A percentile compares a stretch with the other conserved stretches of the same genome.
Evolutionary conservation across 2,113 vertebrate species (phyloP).

Genomic region (Thinocorus orbignyianus): DNA sequence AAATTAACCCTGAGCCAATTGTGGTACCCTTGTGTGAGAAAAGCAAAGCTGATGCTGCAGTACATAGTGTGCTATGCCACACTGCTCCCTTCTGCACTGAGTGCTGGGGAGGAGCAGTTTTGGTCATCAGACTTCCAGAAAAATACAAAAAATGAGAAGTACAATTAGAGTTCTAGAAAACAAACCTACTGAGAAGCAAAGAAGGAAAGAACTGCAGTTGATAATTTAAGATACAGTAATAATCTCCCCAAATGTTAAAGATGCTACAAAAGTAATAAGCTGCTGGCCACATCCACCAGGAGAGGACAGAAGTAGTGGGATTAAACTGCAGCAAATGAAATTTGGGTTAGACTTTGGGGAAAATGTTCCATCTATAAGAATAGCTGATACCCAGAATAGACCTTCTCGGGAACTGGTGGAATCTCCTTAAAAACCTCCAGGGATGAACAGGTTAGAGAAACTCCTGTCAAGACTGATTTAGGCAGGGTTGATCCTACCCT

Average conservation of each 20-base stretch:
- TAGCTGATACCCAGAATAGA: neutral
- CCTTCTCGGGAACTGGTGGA: neutral
- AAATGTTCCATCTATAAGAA: neutral
- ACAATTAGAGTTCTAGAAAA: neutral
- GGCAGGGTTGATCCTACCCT: constrained; percentile 6
- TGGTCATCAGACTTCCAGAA: neutral
- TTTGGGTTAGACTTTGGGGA: neutral
- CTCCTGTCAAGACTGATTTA: neutral
- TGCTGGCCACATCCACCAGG: neutral
- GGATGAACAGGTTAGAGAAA: constrained; percentile 25
- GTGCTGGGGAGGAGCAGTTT: neutral
- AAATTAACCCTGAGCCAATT: neutral
- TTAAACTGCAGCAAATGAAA: neutral
- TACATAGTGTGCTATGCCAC: neutral
- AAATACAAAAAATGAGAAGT: neutral
- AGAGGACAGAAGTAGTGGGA: neutral
- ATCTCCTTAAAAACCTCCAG: constrained; percentile 27
- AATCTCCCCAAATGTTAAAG: neutral
- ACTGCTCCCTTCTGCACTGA: neutral
- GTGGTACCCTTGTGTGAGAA: neutral
- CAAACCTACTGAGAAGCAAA: neutral
- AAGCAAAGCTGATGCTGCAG: neutral
- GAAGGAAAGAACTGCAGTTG: neutral
- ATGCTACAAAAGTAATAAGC: neutral
- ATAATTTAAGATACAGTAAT: neutral